phyloP scores from a whole-genome alignment of 2,888 invertebrate genomes.

The Platycheirus rosarum region DNA sequence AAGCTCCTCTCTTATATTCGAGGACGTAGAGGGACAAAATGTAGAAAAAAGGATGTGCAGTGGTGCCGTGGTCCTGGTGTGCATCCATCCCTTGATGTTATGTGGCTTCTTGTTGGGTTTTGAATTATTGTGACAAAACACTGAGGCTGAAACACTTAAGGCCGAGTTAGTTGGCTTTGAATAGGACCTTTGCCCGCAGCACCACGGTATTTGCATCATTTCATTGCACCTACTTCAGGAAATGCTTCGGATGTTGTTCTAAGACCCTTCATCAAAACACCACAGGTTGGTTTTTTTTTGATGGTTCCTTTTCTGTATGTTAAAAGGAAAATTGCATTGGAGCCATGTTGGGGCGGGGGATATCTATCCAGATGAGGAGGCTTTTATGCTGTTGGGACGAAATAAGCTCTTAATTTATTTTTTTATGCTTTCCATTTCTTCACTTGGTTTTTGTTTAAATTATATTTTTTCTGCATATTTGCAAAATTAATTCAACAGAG shows the following conservation, averaged over 20 bases:
- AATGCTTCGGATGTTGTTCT: conserved; percentile 63
- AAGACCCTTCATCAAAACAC: conserved; percentile 34
- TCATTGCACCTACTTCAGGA: conserved; percentile 74
- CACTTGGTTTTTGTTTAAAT: conserved; percentile 1
- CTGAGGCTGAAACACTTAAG: conserved; percentile 47
- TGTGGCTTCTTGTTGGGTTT: neutral
- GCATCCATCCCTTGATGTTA: neutral
- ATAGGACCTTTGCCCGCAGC: conserved; percentile 62
- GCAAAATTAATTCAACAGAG: conserved; percentile 58
- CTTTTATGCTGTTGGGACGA: conserved; percentile 57
- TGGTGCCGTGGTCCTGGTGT: neutral
- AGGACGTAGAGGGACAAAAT: too few relatives aligned
- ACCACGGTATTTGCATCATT: conserved; percentile 53
- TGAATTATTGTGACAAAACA: conserved; percentile 66
- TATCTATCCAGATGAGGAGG: conserved; percentile 42
- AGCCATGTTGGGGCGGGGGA: neutral
- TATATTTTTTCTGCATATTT: conserved; percentile 48
- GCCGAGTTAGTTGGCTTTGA: conserved; percentile 71
- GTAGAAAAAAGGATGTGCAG: neutral
- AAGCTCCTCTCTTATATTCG: conserved; percentile 12
- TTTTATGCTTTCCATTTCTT: conserved; percentile 47
- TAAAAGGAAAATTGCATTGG: conserved; percentile 17
- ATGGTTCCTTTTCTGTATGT: conserved; percentile 10
- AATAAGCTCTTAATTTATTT: conserved; percentile 70
- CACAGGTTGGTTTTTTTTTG: conserved; percentile 11